These are phyloP conservation scores for Empidonax alnorum DNA, from an alignment of 2,113 vertebrate genomes.

Conservation along the genomic window DNA sequence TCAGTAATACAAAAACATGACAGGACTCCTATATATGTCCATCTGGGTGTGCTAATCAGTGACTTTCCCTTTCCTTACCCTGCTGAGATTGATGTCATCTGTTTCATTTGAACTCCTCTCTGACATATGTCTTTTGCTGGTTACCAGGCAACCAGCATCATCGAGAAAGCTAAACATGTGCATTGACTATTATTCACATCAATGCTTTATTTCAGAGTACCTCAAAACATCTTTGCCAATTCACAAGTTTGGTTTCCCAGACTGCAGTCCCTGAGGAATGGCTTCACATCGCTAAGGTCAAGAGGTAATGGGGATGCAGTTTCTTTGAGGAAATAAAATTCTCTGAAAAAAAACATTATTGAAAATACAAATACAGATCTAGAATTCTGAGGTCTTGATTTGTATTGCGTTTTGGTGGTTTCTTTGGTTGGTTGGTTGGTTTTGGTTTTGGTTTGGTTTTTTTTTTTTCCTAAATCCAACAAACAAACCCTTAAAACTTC, in stretches of 20 bases:
- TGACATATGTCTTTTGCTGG: constrained; percentile 30
- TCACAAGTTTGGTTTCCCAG: not conserved
- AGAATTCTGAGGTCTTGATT: not conserved
- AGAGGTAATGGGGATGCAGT: not conserved
- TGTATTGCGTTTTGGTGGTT: not conserved
- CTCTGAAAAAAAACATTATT: not conserved
- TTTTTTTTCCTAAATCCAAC: not conserved
- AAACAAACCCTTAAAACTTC: not conserved
- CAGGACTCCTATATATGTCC: not conserved
- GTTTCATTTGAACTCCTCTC: constrained; percentile 20
- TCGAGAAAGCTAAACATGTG: not conserved
- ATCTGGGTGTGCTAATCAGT: constrained; percentile 1
- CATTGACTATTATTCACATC: not conserved
- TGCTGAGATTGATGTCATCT: constrained; percentile 39
- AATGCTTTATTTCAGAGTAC: not conserved
- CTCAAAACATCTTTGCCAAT: not conserved
- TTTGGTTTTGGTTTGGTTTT: not conserved
- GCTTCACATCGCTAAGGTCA: not conserved
- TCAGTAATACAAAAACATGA: constrained; percentile 14
- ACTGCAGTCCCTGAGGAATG: not conserved
- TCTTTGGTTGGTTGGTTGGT: not conserved
- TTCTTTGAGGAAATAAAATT: not conserved
- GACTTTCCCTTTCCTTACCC: not conserved
- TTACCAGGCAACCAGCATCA: constrained; percentile 34
- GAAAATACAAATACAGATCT: not conserved